Evolutionary conservation across 2,797 vertebrate species (phyloP).

Genomic region (Pantherophis alleghaniensis): DNA sequence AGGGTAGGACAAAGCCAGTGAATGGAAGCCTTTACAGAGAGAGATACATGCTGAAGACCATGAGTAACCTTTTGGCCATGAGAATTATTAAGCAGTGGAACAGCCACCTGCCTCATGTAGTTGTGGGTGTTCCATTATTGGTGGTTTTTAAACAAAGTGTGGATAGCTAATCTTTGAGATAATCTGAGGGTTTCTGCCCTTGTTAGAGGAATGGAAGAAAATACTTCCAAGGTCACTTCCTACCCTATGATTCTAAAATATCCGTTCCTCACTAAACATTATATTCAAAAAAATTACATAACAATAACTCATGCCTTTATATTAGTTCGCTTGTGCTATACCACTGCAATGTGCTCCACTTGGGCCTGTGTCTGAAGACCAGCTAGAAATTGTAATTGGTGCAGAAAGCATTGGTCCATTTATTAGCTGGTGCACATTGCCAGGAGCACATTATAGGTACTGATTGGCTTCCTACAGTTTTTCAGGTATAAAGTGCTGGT

Average conservation of each 20-base stretch:
- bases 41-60: neutral
- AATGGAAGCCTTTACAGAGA: neutral
- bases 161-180: neutral
- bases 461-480: neutral
- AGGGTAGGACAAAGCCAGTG: neutral
- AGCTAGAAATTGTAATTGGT: neutral
- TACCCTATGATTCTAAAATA: neutral
- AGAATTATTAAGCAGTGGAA: neutral
- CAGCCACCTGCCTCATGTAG: neutral
- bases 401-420: neutral
- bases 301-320: neutral
- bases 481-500: neutral
- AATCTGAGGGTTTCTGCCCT: neutral
- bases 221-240: neutral
- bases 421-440: neutral
- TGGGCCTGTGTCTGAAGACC: neutral
- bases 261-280: neutral
- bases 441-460: neutral
- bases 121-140: neutral
- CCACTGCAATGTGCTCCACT: neutral
- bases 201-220: neutral
- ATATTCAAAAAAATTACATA: neutral
- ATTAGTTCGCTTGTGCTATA: neutral
- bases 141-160: neutral
- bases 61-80: neutral